Base-by-base conservation (phyloP, 2,113 vertebrate genomes). In the Merops nubicus region DNA sequence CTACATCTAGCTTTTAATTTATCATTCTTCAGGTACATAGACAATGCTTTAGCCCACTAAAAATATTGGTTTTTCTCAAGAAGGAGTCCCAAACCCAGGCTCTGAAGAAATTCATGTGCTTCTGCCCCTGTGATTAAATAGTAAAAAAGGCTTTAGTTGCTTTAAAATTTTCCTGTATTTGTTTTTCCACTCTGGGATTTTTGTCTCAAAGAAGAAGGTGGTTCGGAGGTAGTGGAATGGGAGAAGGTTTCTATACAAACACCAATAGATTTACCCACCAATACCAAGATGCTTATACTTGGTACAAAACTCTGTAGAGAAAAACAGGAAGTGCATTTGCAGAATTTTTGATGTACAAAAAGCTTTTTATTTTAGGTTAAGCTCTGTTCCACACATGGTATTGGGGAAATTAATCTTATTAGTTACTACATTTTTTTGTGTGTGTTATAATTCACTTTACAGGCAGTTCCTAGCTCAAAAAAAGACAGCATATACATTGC, bases 401-500 rank as follows among this genome's bases (percentile, higher is more conserved):
- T 83, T 7, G 31, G 12, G 51, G 19, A 78, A 85, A 78, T 45
- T 53, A 81, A 43, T 63, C 4, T 16, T 59, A 95, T 73, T 50
- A 47, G 29, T 57, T 94, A 57, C 45, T 94, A 87, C 70, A 67
- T 2, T 48, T 91, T 85, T 59, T 51, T n/a, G n/a, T n/a, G 51
- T 79, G 59, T 91, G n/a, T 65, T 85, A 62, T 86, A 91, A 91
- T 88, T 96, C 33, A 81, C 83, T 97, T 96, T 90, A 56, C 29
- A 92, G 65, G 50, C 67, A 96, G 96, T 95, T 93, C 56, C 25
- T 64, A 72, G 33, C 74, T 95, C 69, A 74, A 72, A 96, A 94
- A 94, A 93, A 95, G 47, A 11, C 26, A 65, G 5, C 3, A 29
- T 40, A 60, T 34, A 85, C 28, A 74, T 95, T 62, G 11, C 36